These are phyloP conservation scores for Lepidocyrtinus sp. DNA, from an alignment of 2,888 invertebrate genomes.

Conservation along the genomic window DNA sequence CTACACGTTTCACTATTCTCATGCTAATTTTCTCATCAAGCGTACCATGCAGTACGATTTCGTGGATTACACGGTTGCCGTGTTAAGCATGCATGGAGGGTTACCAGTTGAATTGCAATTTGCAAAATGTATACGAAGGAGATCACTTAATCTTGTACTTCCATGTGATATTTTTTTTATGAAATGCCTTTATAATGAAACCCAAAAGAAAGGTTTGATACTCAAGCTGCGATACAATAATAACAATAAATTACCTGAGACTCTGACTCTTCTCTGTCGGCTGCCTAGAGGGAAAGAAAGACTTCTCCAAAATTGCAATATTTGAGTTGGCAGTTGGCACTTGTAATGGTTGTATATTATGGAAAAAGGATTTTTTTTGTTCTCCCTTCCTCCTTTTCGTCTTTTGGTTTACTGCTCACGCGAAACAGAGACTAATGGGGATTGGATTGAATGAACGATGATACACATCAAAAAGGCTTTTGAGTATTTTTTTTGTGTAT, in stretches of 20 bases:
- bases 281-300: not conserved
- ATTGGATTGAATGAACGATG: not conserved
- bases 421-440: conserved; percentile 5
- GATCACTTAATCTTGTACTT: conserved; percentile 37
- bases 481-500: no score
- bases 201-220: not conserved
- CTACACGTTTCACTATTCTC: conserved; percentile 10
- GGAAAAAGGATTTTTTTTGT: not conserved
- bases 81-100: not conserved
- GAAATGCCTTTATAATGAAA: not conserved
- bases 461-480: not conserved
- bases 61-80: no score
- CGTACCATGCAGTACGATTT: conserved; percentile 33
- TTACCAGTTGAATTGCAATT: not conserved
- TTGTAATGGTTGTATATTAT: not conserved
- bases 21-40: conserved; percentile 56
- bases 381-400: not conserved
- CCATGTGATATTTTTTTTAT: not conserved
- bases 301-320: conserved; percentile 30
- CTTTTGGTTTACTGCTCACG: not conserved
- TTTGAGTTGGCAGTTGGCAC: conserved; percentile 22
- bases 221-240: not conserved
- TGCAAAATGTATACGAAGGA: conserved; percentile 4
- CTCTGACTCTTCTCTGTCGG: not conserved
- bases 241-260: not conserved